These are phyloP conservation scores for Hemicrepidius hirtus DNA, from an alignment of 2,888 invertebrate species.

Conservation along the genomic window DNA sequence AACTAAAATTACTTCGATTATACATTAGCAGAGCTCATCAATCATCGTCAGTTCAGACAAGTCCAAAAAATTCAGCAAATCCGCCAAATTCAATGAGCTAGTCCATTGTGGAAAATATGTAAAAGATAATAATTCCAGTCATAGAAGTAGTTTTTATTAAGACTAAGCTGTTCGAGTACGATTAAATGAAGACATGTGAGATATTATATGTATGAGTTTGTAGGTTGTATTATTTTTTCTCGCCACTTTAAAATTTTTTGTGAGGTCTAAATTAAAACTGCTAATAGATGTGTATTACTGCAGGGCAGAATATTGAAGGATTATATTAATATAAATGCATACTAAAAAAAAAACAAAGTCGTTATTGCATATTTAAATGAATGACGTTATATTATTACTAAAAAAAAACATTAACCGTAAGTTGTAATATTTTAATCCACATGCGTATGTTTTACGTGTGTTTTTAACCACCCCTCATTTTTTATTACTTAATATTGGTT, in stretches of 20 bases:
- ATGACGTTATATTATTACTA: constrained; percentile 29
- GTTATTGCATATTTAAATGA: constrained; percentile 33
- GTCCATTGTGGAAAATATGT: constrained; percentile 39
- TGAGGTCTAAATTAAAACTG: background rate
- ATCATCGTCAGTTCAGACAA: constrained; percentile 70
- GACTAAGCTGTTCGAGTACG: constrained; percentile 13
- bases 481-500: constrained; percentile 1
- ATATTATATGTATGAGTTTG: background rate
- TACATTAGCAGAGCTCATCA: constrained; percentile 82
- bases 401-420: constrained; percentile 34
- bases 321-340: constrained; percentile 5
- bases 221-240: background rate
- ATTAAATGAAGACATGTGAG: background rate
- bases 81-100: constrained; percentile 52
- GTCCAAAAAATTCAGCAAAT: constrained; percentile 56
- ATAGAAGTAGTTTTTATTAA: constrained; percentile 30
- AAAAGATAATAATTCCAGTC: constrained; percentile 42
- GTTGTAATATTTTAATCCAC: constrained; percentile 38
- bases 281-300: background rate
- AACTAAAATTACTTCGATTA: constrained; percentile 88
- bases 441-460: constrained; percentile 19
- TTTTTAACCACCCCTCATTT: constrained; percentile 22
- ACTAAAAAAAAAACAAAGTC: constrained; percentile 18
- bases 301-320: background rate
- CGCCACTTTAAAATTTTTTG: constrained; percentile 8